These are phyloP conservation scores for Itoplectis maculator DNA, from an alignment of 2,888 invertebrate genomes.

Conservation along the genomic window DNA sequence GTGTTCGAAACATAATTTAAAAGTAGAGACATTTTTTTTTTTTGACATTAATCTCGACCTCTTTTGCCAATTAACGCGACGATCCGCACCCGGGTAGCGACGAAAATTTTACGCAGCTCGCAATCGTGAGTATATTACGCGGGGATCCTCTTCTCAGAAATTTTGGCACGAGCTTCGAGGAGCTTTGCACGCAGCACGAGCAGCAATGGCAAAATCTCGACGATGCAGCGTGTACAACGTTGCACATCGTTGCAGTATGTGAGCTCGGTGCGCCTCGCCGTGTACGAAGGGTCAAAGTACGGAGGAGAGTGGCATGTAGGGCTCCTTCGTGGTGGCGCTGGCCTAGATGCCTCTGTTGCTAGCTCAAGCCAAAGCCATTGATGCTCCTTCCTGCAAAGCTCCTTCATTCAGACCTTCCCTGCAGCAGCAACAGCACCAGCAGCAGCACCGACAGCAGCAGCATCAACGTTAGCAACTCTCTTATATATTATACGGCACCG, in stretches of 20 bases:
- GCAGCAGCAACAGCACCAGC: neutral
- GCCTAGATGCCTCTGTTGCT: conserved; percentile 45
- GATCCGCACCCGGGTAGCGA: neutral
- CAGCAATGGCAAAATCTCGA: conserved; percentile 7
- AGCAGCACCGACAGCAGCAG: conserved; percentile 1
- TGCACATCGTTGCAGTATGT: conserved; percentile 4
- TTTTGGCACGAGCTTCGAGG: neutral
- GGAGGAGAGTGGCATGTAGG: conserved; percentile 34
- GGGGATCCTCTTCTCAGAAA: neutral
- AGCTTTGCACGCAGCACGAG: conserved; percentile 24
- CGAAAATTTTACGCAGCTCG: neutral
- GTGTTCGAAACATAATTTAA: no score
- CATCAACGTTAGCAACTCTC: conserved; percentile 31
- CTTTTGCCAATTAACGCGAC: neutral
- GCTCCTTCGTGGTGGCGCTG: conserved; percentile 35
- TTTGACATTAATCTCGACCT: no score
- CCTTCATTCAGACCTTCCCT: conserved; percentile 39
- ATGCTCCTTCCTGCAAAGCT: conserved; percentile 50
- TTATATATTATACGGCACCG: conserved; percentile 3
- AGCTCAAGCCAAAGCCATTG: conserved; percentile 47
- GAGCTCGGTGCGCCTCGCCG: conserved; percentile 9
- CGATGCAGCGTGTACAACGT: no score
- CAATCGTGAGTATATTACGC: neutral
- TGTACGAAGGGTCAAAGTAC: conserved; percentile 38
- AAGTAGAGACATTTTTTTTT: no score